These are phyloP conservation scores for Zaprionus ornatus DNA, from an alignment of 1,140 invertebrate species.

Conservation along the genomic window DNA sequence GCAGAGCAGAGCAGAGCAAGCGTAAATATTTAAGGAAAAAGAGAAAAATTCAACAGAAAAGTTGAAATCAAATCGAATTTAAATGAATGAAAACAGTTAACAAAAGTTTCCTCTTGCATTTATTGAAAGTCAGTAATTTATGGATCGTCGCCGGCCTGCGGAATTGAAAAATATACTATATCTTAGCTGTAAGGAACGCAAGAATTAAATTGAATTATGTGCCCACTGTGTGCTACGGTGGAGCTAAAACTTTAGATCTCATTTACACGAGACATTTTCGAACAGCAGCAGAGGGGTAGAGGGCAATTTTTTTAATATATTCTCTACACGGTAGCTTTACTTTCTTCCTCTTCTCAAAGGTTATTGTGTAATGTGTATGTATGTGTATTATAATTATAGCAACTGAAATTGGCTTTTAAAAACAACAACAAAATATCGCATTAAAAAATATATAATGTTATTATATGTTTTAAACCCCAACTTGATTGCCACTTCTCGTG, in stretches of 20 bases:
- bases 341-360: not conserved
- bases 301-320: not conserved
- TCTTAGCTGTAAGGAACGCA: constrained; percentile 28
- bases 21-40: constrained; percentile 43
- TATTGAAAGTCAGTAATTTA: constrained; percentile 57
- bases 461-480: not conserved
- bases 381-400: not conserved
- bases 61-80: constrained; percentile 18
- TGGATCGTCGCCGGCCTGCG: constrained; percentile 30
- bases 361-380: not conserved
- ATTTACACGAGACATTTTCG: constrained; percentile 5
- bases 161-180: constrained; percentile 30
- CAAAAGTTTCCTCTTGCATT: constrained; percentile 9
- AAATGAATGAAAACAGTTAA: constrained; percentile 5
- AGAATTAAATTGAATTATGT: constrained; percentile 1
- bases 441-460: not conserved
- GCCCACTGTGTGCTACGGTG: not conserved
- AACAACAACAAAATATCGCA: not conserved
- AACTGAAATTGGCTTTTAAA: not conserved
- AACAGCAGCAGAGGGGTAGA: not conserved
- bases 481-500: not conserved
- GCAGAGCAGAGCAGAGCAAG: constrained; percentile 67
- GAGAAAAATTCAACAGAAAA: constrained; percentile 1
- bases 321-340: not conserved
- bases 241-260: not conserved